These are phyloP conservation scores for Galeopterus variegatus DNA, from an alignment of 2,113 vertebrate species.

Conservation along the genomic window DNA sequence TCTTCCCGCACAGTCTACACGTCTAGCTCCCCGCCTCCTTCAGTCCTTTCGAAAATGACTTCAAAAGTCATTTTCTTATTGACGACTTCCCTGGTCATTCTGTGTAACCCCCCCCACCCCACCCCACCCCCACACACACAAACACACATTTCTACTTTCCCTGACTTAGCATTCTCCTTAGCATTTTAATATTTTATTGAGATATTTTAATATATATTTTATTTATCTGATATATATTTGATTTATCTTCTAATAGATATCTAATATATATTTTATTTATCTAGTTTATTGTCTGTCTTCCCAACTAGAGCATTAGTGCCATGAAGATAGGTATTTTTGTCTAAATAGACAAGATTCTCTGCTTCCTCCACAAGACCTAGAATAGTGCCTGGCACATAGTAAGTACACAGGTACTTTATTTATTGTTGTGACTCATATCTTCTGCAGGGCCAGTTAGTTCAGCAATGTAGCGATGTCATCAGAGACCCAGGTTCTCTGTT, in stretches of 20 bases:
- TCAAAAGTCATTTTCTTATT: not conserved
- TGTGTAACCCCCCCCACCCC: not conserved
- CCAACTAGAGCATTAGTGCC: not conserved
- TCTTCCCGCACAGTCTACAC: not conserved
- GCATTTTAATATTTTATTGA: not conserved
- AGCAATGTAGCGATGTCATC: rapidly evolving
- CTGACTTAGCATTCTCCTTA: not conserved
- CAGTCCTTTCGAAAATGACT: not conserved
- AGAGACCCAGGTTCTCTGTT: not conserved
- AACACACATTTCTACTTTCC: not conserved
- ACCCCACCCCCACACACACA: too few species aligned
- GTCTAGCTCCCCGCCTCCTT: not conserved
- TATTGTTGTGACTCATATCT: not conserved
- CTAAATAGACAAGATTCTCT: not conserved
- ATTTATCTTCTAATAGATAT: not conserved
- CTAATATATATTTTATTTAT: not conserved
- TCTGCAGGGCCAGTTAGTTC: not conserved
- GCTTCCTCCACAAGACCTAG: not conserved
- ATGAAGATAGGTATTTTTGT: not conserved
- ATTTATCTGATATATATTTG: not conserved
- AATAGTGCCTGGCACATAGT: not conserved
- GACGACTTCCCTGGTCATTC: not conserved
- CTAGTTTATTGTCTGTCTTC: not conserved
- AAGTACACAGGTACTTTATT: not conserved
- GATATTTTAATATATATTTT: not conserved